A percentile compares a stretch with the other conserved stretches of the same genome.
These are phyloP conservation scores for Fulica atra DNA, from an alignment of 2,113 vertebrate genomes.

Conservation along the genomic window DNA sequence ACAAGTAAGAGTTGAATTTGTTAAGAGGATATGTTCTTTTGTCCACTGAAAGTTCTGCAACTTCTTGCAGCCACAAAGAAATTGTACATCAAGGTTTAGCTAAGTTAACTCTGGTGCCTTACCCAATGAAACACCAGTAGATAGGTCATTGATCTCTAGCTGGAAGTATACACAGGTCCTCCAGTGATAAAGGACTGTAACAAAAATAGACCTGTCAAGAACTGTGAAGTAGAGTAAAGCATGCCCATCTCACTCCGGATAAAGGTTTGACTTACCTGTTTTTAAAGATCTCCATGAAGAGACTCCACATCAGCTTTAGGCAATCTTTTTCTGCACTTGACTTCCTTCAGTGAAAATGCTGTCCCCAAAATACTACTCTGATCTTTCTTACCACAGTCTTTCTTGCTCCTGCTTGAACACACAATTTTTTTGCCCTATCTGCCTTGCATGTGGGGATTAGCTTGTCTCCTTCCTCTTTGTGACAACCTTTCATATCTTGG, in stretches of 20 bases:
- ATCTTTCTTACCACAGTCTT: neutral
- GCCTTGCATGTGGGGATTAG: neutral
- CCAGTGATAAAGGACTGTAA: neutral
- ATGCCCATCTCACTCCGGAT: neutral
- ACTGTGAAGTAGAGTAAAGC: neutral
- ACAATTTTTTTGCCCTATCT: neutral
- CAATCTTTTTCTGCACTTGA: neutral
- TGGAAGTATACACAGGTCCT: neutral
- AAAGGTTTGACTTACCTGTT: neutral
- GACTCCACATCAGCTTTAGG: neutral
- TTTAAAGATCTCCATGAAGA: neutral
- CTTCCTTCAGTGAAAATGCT: neutral
- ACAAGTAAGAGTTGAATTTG: neutral
- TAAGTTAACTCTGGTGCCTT: neutral
- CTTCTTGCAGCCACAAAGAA: neutral
- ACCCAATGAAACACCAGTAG: neutral
- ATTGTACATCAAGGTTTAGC: neutral
- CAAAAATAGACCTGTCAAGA: constrained; percentile 33
- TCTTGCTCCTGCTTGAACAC: neutral
- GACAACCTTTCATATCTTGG: neutral
- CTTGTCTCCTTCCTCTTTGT: constrained; percentile 10
- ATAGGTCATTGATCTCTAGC: neutral
- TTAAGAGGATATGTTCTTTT: neutral
- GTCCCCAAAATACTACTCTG: neutral
- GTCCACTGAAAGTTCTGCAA: neutral